Evolutionary conservation across 2,113 vertebrate genomes (phyloP).

Genomic region (Elanoides forficatus): DNA sequence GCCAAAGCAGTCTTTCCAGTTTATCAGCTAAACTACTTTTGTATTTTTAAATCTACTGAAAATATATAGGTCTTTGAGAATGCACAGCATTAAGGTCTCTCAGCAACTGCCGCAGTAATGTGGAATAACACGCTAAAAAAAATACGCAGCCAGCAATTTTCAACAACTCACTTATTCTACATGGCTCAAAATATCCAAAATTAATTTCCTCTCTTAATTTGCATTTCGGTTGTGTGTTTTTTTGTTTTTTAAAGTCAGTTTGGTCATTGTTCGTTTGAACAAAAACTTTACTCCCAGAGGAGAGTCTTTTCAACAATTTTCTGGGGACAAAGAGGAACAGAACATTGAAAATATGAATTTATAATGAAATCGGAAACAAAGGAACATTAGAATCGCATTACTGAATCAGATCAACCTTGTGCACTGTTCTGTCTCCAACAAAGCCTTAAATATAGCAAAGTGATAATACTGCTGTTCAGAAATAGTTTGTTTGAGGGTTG

Average conservation of each 20-base stretch:
- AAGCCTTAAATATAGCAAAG: conserved; percentile 71
- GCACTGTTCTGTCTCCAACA: conserved; percentile 25
- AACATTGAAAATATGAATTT: conserved; percentile 72
- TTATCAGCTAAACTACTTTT: not conserved
- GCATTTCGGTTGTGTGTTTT: conserved; percentile 1
- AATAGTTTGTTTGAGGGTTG: conserved; percentile 69
- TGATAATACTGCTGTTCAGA: conserved; percentile 70
- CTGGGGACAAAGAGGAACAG: conserved; percentile 52
- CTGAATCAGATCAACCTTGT: conserved; percentile 58
- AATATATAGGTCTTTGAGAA: not conserved
- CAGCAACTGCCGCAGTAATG: not conserved
- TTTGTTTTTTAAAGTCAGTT: conserved; percentile 40
- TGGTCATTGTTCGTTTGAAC: conserved; percentile 58
- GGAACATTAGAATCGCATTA: conserved; percentile 20
- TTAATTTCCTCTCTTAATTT: not conserved
- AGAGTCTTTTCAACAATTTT: conserved; percentile 60
- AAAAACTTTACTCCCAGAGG: conserved; percentile 68
- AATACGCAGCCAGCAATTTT: not conserved
- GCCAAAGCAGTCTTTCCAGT: not conserved
- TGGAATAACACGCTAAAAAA: not conserved
- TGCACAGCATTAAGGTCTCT: not conserved
- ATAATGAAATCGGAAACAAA: conserved; percentile 69
- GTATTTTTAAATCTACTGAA: not conserved
- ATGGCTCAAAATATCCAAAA: conserved; percentile 23
- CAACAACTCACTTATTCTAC: not conserved